Base-by-base conservation (phyloP, 2,113 vertebrate species). In the Mormyrus iriodes region DNA sequence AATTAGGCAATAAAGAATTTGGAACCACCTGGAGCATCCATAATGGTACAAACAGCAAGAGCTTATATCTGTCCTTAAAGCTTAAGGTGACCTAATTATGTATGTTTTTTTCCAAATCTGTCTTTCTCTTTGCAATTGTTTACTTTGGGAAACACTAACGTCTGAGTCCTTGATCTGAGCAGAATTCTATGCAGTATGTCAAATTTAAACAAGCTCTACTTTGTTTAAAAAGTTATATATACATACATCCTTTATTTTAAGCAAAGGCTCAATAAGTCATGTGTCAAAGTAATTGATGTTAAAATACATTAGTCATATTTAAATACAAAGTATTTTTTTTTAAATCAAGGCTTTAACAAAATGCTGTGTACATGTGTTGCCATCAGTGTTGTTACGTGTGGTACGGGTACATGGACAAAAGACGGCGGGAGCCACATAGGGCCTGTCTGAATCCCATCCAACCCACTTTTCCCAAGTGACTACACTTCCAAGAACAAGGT, bases 271-370 rank as follows among this genome's bases (percentile, higher is more conserved):
- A 79, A 79, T 79, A 79, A 79, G 27, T 53, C 51, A 55, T 53
- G 49, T 86, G 85, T 86, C 85, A 86, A 86, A 86, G 85, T 86
- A 86, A 55, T 86, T 86, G 83, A 27, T 85, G 85, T 53, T 53
- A 35, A 86, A 86, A 86, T 86, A 49, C 85, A 53, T 86, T 21
- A 31, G 48, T 86, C 51, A 86, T 52, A 51, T 86, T 86, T 86
- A 35, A 86, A 39, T 52, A 35, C 51, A 55, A 55, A 82, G 5
- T 42, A 44, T 44, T 82, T 82, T 48, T 83, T 84, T 83, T 27
- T 27, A 76, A 79, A 39, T 79, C 35, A n/a, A 46, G 39, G 39
- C 82, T 84, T 84, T 84, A 48, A 76, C 73, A 42, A 48, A 84
- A 84, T 84, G 21, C 82, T 46, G 21, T 84, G 82, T 48, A 84